These are phyloP conservation scores for Vidua macroura DNA, from an alignment of 2,113 vertebrate species.

Conservation along the genomic window DNA sequence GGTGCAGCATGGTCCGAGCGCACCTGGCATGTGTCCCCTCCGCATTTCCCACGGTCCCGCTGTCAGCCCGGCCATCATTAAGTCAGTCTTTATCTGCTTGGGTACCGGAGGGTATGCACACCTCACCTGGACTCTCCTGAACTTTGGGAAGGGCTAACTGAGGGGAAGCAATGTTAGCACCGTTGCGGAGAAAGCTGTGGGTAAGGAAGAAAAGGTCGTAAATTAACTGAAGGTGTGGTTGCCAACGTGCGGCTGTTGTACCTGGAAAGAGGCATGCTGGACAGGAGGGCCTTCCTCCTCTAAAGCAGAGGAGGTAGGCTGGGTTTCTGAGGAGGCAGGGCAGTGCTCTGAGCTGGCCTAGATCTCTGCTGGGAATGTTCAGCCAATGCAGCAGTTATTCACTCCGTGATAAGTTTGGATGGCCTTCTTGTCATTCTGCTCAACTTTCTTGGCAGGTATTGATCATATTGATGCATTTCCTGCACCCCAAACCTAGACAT, in stretches of 20 bases:
- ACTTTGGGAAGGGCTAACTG: neutral
- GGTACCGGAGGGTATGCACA: too few species aligned
- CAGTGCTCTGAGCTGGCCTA: neutral
- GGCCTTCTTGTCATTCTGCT: neutral
- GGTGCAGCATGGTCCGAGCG: fast-evolving
- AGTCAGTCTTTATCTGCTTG: neutral
- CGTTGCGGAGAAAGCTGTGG: too few species aligned
- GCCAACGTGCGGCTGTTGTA: neutral
- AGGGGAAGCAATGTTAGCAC: fast-evolving
- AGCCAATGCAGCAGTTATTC: neutral
- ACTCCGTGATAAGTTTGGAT: fast-evolving
- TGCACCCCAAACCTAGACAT: neutral
- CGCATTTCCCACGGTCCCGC: fast-evolving
- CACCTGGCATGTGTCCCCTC: neutral
- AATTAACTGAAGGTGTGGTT: neutral
- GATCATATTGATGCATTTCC: neutral
- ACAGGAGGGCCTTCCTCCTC: neutral
- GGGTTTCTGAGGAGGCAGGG: neutral
- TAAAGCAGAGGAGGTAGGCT: neutral
- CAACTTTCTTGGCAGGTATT: neutral
- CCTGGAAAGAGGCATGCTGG: neutral
- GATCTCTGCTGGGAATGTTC: neutral
- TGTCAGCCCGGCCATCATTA: fast-evolving
- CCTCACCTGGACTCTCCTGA: neutral
- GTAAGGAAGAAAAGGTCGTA: neutral